A percentile compares a stretch with the other conserved stretches of the same genome.
Conservation (phyloP, 92 coral and sea anemone genomes). For the Epizoanthus rinbou region DNA sequence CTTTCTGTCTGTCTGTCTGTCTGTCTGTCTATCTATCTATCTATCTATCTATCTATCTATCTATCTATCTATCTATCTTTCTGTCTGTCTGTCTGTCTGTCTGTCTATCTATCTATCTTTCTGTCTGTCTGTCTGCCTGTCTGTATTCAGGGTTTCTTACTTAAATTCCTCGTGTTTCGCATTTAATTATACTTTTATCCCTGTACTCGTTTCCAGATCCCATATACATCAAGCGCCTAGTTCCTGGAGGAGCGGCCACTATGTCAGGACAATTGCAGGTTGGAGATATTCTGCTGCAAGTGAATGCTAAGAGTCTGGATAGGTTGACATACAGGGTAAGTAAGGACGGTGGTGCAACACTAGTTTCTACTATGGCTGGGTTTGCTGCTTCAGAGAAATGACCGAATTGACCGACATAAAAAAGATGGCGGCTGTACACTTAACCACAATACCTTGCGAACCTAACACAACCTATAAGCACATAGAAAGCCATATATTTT, state of each 20-base stretch:
- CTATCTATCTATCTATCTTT: no score
- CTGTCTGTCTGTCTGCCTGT: background rate
- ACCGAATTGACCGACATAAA: no score
- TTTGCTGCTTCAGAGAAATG: no score
- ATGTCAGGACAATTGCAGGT: constrained; percentile 92
- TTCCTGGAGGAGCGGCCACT: constrained; percentile 97
- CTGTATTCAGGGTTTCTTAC: background rate
- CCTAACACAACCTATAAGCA: no score
- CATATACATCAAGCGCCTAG: constrained; percentile 84
- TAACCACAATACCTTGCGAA: no score
- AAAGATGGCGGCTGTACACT: no score
- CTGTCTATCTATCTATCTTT: background rate
- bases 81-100: background rate
- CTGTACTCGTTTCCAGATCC: constrained; percentile 64
- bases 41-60: background rate
- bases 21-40: background rate
- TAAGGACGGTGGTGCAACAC: background rate
- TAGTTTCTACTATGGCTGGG: no score
- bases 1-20: background rate
- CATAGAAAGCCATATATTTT: no score
- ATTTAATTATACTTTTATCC: background rate
- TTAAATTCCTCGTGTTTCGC: background rate
- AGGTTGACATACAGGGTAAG: constrained; percentile 90
- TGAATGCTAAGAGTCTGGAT: constrained; percentile 88
- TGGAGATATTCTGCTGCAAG: constrained; percentile 87